Percentiles rank a stretch among this genome's conserved stretches.
phyloP scores from a whole-genome alignment of 2,113 vertebrate genomes.

The Nicator chloris region DNA sequence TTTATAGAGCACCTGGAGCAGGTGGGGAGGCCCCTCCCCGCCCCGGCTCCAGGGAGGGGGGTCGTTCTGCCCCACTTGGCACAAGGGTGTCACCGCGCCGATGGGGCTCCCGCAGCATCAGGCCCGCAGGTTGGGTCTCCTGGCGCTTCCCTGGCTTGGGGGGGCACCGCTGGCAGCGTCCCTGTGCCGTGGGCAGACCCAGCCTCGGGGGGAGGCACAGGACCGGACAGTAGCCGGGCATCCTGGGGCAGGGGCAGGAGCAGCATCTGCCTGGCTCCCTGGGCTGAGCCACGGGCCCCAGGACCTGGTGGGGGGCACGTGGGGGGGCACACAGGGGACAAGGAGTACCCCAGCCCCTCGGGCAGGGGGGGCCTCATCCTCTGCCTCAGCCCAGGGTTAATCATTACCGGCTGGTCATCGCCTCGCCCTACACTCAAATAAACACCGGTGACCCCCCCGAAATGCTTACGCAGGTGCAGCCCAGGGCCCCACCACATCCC shows the following conservation, averaged over 20 bases:
- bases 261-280: not conserved
- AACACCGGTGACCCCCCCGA: not conserved
- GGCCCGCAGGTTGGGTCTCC: fast-evolving
- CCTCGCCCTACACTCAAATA: conserved; percentile 19
- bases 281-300: not conserved
- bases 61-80: not conserved
- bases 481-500: not conserved
- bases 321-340: fast-evolving
- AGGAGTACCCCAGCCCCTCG: not conserved
- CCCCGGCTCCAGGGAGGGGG: not conserved
- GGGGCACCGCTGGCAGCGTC: not conserved
- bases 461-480: not conserved
- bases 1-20: conserved; percentile 56
- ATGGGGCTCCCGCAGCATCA: not conserved
- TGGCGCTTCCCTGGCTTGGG: fast-evolving
- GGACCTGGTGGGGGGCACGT: fast-evolving
- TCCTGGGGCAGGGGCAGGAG: fast-evolving
- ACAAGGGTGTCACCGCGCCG: fast-evolving
- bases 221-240: not conserved
- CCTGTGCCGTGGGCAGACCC: fast-evolving
- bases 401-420: not conserved
- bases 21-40: conserved; percentile 33
- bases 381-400: not conserved
- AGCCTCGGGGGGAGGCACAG: not conserved
- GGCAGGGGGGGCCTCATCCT: not conserved